Conservation (phyloP, 2,113 vertebrate species). For the Axis porcinus region DNA sequence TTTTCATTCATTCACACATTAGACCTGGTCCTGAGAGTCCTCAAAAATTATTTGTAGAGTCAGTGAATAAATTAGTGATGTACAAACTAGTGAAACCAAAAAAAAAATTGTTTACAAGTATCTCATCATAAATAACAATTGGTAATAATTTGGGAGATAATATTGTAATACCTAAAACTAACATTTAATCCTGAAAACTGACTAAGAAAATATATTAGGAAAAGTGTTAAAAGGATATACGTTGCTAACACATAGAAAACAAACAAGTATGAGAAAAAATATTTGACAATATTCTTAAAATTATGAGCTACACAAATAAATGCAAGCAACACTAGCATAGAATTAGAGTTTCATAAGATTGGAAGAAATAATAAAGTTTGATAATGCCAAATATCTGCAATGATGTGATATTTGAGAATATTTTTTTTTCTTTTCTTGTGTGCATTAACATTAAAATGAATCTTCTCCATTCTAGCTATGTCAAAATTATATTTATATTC, state of each 20-base stretch:
- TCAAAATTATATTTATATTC: not conserved
- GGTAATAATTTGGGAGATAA: not conserved
- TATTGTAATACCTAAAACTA: not conserved
- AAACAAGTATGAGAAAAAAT: not conserved
- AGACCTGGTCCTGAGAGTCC: not conserved
- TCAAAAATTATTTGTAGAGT: not conserved
- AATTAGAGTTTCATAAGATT: not conserved
- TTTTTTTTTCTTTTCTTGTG: not conserved
- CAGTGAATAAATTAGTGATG: not conserved
- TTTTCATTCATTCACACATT: not conserved
- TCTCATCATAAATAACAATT: not conserved
- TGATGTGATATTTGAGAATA: not conserved
- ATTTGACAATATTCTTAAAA: not conserved
- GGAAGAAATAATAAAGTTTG: not conserved
- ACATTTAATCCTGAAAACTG: not conserved
- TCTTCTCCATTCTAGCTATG: not conserved
- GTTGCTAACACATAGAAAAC: not conserved
- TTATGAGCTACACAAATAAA: not conserved
- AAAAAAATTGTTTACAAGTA: not conserved
- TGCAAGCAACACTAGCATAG: not conserved
- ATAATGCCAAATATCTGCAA: not conserved
- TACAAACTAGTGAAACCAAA: not conserved
- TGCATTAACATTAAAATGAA: not conserved
- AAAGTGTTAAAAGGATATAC: not conserved
- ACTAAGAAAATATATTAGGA: not conserved